Percentiles rank a stretch among this genome's conserved stretches.
Conservation (phyloP, 2,888 invertebrate genomes). For the Athetis lepigone region DNA sequence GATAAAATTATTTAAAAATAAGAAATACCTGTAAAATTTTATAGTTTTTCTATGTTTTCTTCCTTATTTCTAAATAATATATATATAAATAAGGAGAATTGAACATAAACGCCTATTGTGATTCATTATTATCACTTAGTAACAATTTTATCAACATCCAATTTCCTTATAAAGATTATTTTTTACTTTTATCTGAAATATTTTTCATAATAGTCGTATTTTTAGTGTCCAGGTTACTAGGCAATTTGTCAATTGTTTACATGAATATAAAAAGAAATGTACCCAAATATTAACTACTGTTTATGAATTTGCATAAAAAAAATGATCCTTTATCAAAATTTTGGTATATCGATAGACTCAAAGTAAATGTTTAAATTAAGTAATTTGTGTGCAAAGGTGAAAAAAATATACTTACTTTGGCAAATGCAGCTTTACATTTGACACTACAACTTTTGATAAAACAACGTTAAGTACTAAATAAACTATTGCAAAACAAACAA, state of each 20-base stretch:
- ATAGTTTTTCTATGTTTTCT: conserved; percentile 4
- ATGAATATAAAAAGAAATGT: no score
- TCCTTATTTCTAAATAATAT: conserved; percentile 3
- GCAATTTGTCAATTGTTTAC: not conserved
- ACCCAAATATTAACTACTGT: no score
- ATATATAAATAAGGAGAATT: not conserved
- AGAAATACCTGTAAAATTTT: not conserved
- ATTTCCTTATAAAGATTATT: conserved; percentile 7
- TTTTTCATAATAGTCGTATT: conserved; percentile 18
- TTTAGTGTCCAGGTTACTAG: conserved; percentile 2
- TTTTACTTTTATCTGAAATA: conserved; percentile 2
- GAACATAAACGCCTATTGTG: not conserved
- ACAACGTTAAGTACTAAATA: no score
- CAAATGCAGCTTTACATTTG: no score
- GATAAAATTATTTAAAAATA: not conserved
- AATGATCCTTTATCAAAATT: no score
- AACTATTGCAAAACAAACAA: not conserved
- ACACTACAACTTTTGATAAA: no score
- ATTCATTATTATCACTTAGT: not conserved
- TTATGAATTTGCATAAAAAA: no score
- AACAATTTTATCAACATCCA: conserved; percentile 10
- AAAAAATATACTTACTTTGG: no score
- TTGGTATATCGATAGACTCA: no score
- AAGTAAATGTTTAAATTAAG: no score
- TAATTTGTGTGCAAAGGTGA: no score